A percentile compares a stretch with the other conserved stretches of the same genome.
Conservation (phyloP, 64 coral and sea anemone species). For the Montipora capricornis region DNA sequence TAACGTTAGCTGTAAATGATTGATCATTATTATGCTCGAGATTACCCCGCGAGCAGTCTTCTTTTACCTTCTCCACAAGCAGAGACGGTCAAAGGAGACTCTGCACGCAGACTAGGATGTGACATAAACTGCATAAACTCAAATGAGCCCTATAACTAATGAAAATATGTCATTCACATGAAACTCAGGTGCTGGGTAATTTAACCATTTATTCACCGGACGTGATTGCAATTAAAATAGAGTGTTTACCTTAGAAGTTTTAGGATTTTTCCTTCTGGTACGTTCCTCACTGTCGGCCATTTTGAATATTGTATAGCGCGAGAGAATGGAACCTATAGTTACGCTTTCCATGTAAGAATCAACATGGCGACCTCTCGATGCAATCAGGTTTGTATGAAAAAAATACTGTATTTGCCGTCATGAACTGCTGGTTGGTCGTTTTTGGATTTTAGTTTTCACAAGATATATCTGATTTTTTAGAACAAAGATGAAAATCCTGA, state of each 20-base stretch:
- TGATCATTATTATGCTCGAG: too few species aligned
- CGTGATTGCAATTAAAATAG: neutral
- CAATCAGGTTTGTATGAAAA: neutral
- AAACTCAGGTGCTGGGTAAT: too few species aligned
- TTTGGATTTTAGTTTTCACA: neutral
- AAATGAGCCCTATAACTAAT: too few species aligned
- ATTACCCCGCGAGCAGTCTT: too few species aligned
- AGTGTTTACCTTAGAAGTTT: slow-evolving; percentile 2
- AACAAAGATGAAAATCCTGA: slow-evolving; percentile 4
- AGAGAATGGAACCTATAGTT: neutral
- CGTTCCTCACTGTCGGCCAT: slow-evolving; percentile 77
- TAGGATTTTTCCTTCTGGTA: neutral
- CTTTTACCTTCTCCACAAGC: too few species aligned
- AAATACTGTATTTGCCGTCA: neutral
- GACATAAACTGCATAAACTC: too few species aligned
- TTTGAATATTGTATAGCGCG: slow-evolving; percentile 49
- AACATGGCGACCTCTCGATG: slow-evolving; percentile 1
- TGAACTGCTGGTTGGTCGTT: neutral
- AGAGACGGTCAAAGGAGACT: too few species aligned
- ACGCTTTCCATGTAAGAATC: neutral
- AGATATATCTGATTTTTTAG: neutral
- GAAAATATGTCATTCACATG: too few species aligned
- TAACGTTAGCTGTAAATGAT: too few species aligned
- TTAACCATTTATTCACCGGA: too few species aligned
- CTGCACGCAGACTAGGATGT: too few species aligned